Percentiles rank a stretch among this genome's conserved stretches.
Conservation (phyloP, 2,797 vertebrate genomes). For the Hozukius guyotensis region DNA sequence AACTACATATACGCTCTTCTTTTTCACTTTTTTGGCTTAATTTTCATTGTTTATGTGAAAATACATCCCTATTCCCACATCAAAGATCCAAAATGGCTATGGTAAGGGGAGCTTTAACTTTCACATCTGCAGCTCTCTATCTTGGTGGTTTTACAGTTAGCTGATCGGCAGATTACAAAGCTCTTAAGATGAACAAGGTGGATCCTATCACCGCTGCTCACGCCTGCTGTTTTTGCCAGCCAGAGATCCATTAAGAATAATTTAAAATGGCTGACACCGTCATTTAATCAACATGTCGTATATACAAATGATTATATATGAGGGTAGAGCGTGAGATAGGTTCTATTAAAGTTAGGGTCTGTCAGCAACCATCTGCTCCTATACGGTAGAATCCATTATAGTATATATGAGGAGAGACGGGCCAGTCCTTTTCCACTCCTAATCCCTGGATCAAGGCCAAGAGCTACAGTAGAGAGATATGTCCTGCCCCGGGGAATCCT, state of each 20-base stretch:
- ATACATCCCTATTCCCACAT: not conserved
- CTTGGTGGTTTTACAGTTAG: not conserved
- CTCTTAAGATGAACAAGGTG: not conserved
- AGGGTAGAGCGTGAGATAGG: constrained; percentile 14
- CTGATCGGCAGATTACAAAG: constrained; percentile 1
- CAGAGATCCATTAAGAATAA: constrained; percentile 8
- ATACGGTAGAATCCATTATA: not conserved
- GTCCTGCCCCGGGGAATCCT: constrained; percentile 43
- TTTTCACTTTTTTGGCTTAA: not conserved
- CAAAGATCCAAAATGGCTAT: not conserved
- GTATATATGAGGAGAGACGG: constrained; percentile 22
- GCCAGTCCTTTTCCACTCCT: constrained; percentile 11
- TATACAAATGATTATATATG: constrained; percentile 12
- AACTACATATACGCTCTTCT: not conserved
- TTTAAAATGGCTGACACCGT: not conserved
- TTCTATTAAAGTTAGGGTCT: constrained; percentile 10
- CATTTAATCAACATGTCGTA: constrained; percentile 22
- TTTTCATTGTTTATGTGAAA: not conserved
- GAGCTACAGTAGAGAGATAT: constrained; percentile 44
- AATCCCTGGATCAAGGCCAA: constrained; percentile 60
- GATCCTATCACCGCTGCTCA: not conserved
- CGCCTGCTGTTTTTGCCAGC: constrained; percentile 36
- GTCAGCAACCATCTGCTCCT: constrained; percentile 51
- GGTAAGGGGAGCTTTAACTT: not conserved
- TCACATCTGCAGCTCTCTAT: not conserved